These are phyloP conservation scores for Thereva nobilitata DNA, from an alignment of 2,888 invertebrate genomes.

Conservation along the genomic window DNA sequence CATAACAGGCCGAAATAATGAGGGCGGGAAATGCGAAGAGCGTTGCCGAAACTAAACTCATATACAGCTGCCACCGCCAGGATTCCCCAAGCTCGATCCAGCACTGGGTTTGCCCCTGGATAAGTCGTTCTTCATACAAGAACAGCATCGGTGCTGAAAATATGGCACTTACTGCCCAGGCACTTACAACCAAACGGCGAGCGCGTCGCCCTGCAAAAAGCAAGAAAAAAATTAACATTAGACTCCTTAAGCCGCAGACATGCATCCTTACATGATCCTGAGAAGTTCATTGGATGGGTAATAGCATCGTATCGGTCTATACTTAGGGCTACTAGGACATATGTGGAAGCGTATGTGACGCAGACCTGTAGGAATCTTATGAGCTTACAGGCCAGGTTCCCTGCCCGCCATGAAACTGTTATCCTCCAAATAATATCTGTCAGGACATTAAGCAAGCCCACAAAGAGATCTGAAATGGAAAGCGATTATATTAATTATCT, in stretches of 20 bases:
- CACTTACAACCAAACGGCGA: slow-evolving; percentile 73
- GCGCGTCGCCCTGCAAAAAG: slow-evolving; percentile 76
- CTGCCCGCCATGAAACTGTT: slow-evolving; percentile 87
- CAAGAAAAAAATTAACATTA: neutral
- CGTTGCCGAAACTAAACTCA: slow-evolving; percentile 78
- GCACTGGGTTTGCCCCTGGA: slow-evolving; percentile 80
- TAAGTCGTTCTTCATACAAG: slow-evolving; percentile 76
- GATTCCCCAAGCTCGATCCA: slow-evolving; percentile 83
- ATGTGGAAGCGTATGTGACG: slow-evolving; percentile 90
- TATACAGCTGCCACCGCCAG: slow-evolving; percentile 84
- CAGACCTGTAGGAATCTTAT: slow-evolving; percentile 84
- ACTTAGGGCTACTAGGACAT: slow-evolving; percentile 87
- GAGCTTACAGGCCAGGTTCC: slow-evolving; percentile 84
- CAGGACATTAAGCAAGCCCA: slow-evolving; percentile 84
- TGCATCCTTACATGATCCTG: slow-evolving; percentile 80
- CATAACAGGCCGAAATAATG: slow-evolving; percentile 87
- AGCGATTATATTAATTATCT: no score
- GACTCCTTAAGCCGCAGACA: neutral
- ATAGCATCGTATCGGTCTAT: slow-evolving; percentile 94
- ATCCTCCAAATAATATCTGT: slow-evolving; percentile 89
- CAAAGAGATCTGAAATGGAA: slow-evolving; percentile 75
- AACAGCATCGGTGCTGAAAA: slow-evolving; percentile 83
- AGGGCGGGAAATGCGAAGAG: slow-evolving; percentile 85
- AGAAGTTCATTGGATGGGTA: slow-evolving; percentile 93
- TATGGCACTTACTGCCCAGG: slow-evolving; percentile 80